Percentiles rank a stretch among this genome's conserved stretches.
Evolutionary conservation across 2,797 vertebrate species (phyloP).

Genomic region (Crypturellus tataupa): DNA sequence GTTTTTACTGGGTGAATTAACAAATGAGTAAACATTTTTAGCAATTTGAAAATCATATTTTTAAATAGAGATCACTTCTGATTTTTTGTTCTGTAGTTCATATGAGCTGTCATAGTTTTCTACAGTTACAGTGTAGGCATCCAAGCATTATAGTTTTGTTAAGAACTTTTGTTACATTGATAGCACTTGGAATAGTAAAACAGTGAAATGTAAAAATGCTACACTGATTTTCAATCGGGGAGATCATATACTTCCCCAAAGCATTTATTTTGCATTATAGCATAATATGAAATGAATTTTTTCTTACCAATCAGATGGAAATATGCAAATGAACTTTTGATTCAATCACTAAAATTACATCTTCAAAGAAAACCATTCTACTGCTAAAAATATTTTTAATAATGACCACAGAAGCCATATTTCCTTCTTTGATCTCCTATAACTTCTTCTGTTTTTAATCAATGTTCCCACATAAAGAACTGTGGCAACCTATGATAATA

Average conservation of each 20-base stretch:
- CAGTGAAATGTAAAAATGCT: background rate
- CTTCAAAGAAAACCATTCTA: conserved; percentile 83
- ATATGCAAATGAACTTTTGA: conserved; percentile 78
- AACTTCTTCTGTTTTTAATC: conserved; percentile 84
- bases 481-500: conserved; percentile 84
- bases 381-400: conserved; percentile 86
- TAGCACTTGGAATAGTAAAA: background rate
- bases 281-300: background rate
- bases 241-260: background rate
- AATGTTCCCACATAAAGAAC: conserved; percentile 84
- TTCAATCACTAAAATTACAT: conserved; percentile 78
- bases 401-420: conserved; percentile 85
- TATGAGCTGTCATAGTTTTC: background rate
- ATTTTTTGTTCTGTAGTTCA: background rate
- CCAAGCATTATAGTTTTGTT: background rate
- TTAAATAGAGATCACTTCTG: background rate
- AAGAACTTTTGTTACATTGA: background rate
- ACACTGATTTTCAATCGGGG: background rate
- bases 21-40: background rate
- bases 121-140: background rate
- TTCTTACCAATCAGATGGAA: conserved; percentile 35
- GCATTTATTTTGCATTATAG: background rate
- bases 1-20: background rate
- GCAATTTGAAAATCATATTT: background rate
- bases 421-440: conserved; percentile 82